These are phyloP conservation scores for Taphrorychus bicolor DNA, from an alignment of 2,888 invertebrate genomes.

Conservation along the genomic window DNA sequence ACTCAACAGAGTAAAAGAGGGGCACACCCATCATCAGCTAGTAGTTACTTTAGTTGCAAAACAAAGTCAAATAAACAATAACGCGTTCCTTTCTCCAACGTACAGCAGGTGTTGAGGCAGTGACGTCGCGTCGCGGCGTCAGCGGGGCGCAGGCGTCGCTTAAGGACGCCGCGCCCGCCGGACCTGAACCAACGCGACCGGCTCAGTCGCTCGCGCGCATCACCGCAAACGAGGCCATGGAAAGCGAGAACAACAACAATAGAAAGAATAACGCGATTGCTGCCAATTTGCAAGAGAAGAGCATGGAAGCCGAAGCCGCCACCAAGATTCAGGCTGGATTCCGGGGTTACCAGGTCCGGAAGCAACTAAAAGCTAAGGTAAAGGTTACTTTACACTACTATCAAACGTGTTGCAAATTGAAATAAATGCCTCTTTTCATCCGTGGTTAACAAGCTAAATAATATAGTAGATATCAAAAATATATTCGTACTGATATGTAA, in stretches of 20 bases:
- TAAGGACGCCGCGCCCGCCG: conserved; percentile 51
- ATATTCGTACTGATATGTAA: too few species aligned
- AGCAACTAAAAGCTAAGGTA: conserved; percentile 58
- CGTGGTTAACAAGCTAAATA: too few species aligned
- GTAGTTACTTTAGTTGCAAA: background rate
- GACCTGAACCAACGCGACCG: conserved; percentile 16
- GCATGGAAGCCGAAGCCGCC: conserved; percentile 62
- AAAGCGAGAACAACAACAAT: conserved; percentile 43
- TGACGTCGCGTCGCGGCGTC: conserved; percentile 50
- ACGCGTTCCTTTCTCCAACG: background rate
- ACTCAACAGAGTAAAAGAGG: too few species aligned
- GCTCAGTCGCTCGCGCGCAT: conserved; percentile 3
- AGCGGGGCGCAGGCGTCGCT: conserved; percentile 51
- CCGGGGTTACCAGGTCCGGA: conserved; percentile 69
- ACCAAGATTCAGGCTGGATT: conserved; percentile 76
- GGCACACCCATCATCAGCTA: too few species aligned
- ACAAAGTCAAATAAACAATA: background rate
- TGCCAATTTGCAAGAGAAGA: conserved; percentile 29
- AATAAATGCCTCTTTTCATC: too few species aligned
- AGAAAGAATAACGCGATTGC: conserved; percentile 34
- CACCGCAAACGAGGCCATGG: conserved; percentile 41
- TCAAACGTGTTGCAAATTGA: too few species aligned
- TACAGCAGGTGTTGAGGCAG: conserved; percentile 57
- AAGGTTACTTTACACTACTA: too few species aligned
- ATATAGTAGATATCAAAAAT: too few species aligned